Evolutionary conservation across 2,888 invertebrate species (phyloP).

Genomic region (Tetheella fluctuosa): DNA sequence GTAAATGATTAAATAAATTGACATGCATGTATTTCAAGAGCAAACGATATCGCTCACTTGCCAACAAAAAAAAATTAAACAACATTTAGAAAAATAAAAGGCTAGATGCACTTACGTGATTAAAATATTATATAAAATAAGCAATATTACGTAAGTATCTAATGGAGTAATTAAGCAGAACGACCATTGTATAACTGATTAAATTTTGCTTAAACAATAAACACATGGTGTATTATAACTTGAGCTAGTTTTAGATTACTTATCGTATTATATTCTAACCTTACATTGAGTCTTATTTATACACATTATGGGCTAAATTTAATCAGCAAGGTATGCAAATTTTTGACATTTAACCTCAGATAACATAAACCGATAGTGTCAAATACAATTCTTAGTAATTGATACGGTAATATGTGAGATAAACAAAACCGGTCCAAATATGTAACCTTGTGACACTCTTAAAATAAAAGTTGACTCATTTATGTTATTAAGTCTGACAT

Average conservation of each 20-base stretch:
- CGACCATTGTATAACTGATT: background rate
- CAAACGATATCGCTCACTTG: too few species aligned
- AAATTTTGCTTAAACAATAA: background rate
- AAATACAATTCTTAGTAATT: constrained; percentile 42
- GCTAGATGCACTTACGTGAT: too few species aligned
- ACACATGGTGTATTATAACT: too few species aligned
- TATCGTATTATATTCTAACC: background rate
- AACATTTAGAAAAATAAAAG: too few species aligned
- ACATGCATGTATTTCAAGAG: too few species aligned
- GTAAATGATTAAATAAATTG: too few species aligned
- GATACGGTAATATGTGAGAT: constrained; percentile 34
- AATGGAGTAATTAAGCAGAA: background rate
- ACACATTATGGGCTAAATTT: constrained; percentile 18
- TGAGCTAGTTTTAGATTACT: background rate
- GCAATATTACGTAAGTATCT: background rate
- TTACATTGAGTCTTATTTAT: background rate
- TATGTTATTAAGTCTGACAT: background rate
- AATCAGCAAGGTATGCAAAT: constrained; percentile 31
- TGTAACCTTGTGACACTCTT: constrained; percentile 22
- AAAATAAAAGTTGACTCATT: constrained; percentile 10
- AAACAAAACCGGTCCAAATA: constrained; percentile 35
- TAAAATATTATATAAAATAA: background rate
- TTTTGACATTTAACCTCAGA: constrained; percentile 45
- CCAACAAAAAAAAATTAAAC: too few species aligned
- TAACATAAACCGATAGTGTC: constrained; percentile 45